Percentiles rank a stretch among this genome's conserved stretches.
phyloP scores from a whole-genome alignment of 1,140 invertebrate genomes.

The Reticulitermes speratus region DNA sequence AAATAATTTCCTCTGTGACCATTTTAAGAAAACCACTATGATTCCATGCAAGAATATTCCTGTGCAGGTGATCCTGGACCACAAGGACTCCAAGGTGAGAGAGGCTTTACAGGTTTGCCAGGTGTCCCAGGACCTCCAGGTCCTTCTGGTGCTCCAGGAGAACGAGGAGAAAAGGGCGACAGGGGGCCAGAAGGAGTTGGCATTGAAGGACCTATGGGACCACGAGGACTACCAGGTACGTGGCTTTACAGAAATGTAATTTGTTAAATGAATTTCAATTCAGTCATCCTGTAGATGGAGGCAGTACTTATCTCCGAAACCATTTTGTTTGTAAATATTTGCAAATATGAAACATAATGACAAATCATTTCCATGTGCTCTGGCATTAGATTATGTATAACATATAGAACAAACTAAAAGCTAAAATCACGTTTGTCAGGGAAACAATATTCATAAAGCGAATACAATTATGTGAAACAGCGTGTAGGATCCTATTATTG shows the following conservation, averaged over 20 bases:
- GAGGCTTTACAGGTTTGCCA: conserved; percentile 65
- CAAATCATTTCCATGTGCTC: not conserved
- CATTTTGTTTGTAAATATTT: too few relatives aligned
- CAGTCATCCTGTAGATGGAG: not conserved
- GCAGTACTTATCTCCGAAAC: too few relatives aligned
- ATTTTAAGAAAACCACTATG: too few relatives aligned
- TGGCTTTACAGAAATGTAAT: not conserved
- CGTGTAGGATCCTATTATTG: too few relatives aligned
- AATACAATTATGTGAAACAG: too few relatives aligned
- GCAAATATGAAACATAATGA: too few relatives aligned
- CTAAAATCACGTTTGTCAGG: too few relatives aligned
- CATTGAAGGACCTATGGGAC: conserved; percentile 65
- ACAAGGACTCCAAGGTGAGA: conserved; percentile 53
- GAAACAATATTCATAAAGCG: too few relatives aligned
- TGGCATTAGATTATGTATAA: not conserved
- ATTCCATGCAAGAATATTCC: not conserved
- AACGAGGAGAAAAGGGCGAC: conserved; percentile 72
- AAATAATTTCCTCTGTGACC: too few relatives aligned
- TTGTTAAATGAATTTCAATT: not conserved
- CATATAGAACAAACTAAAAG: too few relatives aligned
- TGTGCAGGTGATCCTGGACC: conserved; percentile 52
- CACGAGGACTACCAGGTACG: conserved; percentile 61
- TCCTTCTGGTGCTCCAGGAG: conserved; percentile 56
- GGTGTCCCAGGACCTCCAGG: conserved; percentile 61
- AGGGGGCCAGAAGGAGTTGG: conserved; percentile 66